Evolutionary conservation across 2,888 invertebrate species (phyloP), one percentile per base, ranked within the genome.

Genomic region (Pollenia amentaria): DNA sequence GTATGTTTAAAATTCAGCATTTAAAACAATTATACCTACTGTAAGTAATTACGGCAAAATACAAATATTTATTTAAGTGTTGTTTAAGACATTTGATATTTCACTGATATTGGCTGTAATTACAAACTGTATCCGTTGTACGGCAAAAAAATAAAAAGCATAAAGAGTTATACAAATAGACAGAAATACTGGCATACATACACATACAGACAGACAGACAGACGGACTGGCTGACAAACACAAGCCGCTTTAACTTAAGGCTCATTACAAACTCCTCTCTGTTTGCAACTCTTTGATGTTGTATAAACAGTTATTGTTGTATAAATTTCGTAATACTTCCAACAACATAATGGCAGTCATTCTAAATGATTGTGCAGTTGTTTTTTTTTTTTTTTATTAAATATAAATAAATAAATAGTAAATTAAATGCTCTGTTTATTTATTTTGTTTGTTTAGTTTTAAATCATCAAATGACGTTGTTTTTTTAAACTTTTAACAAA

Each of bases 81-180:
- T 83, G 48, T 69, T 75, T 60, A 55, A 77, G 70, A 77, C 83
- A 83, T 83, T 83, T 83, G 77, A 83, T 83, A 83, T 69, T 75
- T 60, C 67, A 77, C 21, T 77, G 83, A 70, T 77, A 83, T 78
- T 72, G 65, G 65, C 64, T 84, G 57, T 84, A 84, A 84, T 78
- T 78, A 84, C 77, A 72, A 78, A 78, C 51, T 70, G 60, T 82
- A 62, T 29, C 69, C 76, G 44, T 82, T 80, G 38, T 64, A 46
- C 46, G 55, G 14, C 21, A 55, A 44, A 78, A 48, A 21, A 51
- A n/a, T n/a, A n/a, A n/a, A 67, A 48, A 38, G 29, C 21, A 53
- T 18, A 64, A 65, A 60, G 51, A 51, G 60, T 69, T 69, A 51
- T 16, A 48, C 18, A 60, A 69, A 70, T 53, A 69, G 40, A 65